Conservation (phyloP, 2,113 vertebrate species). For the Suncus etruscus region DNA sequence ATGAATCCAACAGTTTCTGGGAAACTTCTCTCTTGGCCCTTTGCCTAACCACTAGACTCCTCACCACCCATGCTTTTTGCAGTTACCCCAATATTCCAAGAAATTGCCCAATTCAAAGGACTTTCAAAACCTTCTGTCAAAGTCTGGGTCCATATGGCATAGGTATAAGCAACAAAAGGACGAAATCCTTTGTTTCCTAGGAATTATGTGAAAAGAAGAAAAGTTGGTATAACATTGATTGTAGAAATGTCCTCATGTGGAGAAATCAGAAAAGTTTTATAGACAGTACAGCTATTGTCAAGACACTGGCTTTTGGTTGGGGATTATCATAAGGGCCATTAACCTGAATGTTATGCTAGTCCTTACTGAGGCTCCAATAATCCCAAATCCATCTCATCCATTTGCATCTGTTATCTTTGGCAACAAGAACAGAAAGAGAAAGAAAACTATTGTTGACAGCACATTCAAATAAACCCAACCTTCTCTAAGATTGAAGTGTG, state of each 20-base stretch:
- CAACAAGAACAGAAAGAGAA: constrained; percentile 60
- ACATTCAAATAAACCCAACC: constrained; percentile 35
- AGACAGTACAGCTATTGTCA: constrained; percentile 33
- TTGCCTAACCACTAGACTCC: constrained; percentile 66
- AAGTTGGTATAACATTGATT: constrained; percentile 66
- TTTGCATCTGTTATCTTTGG: constrained; percentile 72
- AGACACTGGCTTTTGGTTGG: constrained; percentile 27
- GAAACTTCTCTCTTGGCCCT: constrained; percentile 72
- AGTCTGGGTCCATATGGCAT: constrained; percentile 31
- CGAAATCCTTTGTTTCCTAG: constrained; percentile 34
- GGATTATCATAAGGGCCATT: constrained; percentile 45
- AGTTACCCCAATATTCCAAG: constrained; percentile 80
- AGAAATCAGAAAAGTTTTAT: constrained; percentile 61
- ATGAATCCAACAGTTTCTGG: constrained; percentile 66
- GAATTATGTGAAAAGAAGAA: constrained; percentile 64
- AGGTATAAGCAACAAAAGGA: constrained; percentile 67
- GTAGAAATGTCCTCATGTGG: constrained; percentile 24
- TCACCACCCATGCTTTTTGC: constrained; percentile 6
- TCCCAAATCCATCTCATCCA: constrained; percentile 27
- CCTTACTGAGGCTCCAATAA: constrained; percentile 51
- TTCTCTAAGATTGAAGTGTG: constrained; percentile 32
- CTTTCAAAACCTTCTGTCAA: constrained; percentile 73
- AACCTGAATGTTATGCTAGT: constrained; percentile 46
- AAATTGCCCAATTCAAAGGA: constrained; percentile 76
- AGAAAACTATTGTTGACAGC: constrained; percentile 64